Percentiles rank a stretch among this genome's conserved stretches.
These are phyloP conservation scores for Atta colombica DNA, from an alignment of 1,140 invertebrate species.

Conservation along the genomic window DNA sequence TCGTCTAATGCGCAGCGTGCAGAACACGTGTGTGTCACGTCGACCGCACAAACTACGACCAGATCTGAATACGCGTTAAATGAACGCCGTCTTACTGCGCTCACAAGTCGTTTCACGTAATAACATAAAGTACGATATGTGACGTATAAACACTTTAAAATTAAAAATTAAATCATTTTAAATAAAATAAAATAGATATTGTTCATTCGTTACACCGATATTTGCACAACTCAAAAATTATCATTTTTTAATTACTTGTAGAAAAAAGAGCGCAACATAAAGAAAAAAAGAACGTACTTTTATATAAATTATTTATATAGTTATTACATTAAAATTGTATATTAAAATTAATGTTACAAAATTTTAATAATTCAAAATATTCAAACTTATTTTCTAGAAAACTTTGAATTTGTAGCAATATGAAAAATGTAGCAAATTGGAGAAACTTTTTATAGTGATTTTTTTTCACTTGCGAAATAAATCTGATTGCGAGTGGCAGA, in stretches of 20 bases:
- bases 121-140: not conserved
- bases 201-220: no score
- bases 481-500: not conserved
- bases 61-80: constrained; percentile 73
- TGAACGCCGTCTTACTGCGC: constrained; percentile 67
- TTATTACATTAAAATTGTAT: no score
- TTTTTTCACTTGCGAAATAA: not conserved
- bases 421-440: not conserved
- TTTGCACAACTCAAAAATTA: no score
- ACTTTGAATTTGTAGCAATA: no score
- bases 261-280: no score
- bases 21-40: constrained; percentile 35
- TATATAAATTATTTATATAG: no score
- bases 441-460: not conserved
- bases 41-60: constrained; percentile 33
- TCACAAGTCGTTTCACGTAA: constrained; percentile 46
- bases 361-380: no score
- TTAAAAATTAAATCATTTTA: not conserved
- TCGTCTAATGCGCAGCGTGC: constrained; percentile 52
- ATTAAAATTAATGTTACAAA: no score
- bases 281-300: no score
- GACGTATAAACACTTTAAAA: not conserved
- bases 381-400: no score
- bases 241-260: no score
- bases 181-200: not conserved